These are phyloP conservation scores for Laticauda colubrina DNA, from an alignment of 2,113 vertebrate genomes.

Conservation along the genomic window DNA sequence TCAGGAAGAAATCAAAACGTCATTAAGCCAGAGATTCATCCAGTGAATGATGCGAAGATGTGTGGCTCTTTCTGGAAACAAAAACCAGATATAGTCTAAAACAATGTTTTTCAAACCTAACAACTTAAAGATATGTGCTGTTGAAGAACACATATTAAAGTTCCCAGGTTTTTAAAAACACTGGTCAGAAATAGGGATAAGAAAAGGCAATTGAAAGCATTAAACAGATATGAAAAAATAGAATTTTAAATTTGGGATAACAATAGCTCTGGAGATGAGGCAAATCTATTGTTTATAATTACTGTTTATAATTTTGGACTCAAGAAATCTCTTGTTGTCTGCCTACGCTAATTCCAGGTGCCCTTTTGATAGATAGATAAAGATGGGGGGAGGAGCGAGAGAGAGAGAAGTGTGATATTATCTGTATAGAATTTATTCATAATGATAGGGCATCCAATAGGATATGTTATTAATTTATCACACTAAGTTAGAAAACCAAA, in stretches of 20 bases:
- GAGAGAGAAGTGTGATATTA: background rate
- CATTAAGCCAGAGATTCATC: background rate
- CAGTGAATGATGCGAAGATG: background rate
- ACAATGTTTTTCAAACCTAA: background rate
- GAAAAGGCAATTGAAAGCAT: background rate
- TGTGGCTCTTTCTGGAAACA: background rate
- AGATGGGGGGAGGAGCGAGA: fast-evolving
- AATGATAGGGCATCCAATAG: background rate
- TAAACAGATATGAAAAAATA: background rate
- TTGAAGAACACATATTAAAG: background rate
- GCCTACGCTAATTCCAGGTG: background rate
- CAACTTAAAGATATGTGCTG: background rate
- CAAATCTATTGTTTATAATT: background rate
- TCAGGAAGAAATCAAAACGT: background rate
- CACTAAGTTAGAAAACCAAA: background rate
- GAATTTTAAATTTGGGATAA: background rate
- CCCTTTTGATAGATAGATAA: background rate
- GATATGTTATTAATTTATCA: background rate
- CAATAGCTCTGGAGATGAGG: background rate
- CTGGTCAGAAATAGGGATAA: background rate
- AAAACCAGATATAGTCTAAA: background rate
- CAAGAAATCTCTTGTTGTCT: background rate
- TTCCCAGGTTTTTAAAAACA: background rate
- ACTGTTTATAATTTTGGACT: background rate
- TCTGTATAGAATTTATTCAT: background rate